Conservation (phyloP, 2,113 vertebrate genomes). For the Pyxicephalus adspersus region DNA sequence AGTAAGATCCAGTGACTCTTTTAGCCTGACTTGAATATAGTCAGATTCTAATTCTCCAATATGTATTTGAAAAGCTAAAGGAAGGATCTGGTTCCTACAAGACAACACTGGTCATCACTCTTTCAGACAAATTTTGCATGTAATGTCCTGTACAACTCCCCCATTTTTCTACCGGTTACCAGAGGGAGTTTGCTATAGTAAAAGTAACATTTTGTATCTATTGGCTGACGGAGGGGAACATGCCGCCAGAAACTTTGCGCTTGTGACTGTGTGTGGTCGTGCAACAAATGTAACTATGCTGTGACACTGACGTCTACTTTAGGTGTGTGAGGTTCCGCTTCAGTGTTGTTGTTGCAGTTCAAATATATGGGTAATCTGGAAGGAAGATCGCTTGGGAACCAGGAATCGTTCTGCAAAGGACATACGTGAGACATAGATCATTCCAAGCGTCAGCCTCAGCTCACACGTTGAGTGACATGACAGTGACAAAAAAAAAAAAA, state of each 20-base stretch:
- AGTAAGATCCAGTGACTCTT: too few species aligned
- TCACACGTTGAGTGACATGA: conserved; percentile 43
- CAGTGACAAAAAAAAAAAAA: background rate
- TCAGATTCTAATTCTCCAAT: too few species aligned
- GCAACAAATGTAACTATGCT: conserved; percentile 49
- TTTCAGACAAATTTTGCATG: too few species aligned
- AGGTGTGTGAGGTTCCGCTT: conserved; percentile 56
- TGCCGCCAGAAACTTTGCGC: conserved; percentile 44
- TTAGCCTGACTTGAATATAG: too few species aligned
- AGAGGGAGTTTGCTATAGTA: too few species aligned
- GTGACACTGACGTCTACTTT: conserved; percentile 57
- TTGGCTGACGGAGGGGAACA: background rate
- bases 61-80: too few species aligned
- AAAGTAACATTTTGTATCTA: too few species aligned
- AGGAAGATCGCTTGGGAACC: conserved; percentile 54
- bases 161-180: too few species aligned
- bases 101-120: too few species aligned
- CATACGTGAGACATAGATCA: conserved; percentile 54
- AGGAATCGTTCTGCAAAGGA: conserved; percentile 56
- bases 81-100: too few species aligned
- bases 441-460: conserved; percentile 33
- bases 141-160: too few species aligned
- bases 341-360: conserved; percentile 57
- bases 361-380: conserved; percentile 57
- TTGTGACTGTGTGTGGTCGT: conserved; percentile 54